Evolutionary conservation across 1,140 invertebrate species (phyloP).

Genomic region (Pentalonia nigronervosa): DNA sequence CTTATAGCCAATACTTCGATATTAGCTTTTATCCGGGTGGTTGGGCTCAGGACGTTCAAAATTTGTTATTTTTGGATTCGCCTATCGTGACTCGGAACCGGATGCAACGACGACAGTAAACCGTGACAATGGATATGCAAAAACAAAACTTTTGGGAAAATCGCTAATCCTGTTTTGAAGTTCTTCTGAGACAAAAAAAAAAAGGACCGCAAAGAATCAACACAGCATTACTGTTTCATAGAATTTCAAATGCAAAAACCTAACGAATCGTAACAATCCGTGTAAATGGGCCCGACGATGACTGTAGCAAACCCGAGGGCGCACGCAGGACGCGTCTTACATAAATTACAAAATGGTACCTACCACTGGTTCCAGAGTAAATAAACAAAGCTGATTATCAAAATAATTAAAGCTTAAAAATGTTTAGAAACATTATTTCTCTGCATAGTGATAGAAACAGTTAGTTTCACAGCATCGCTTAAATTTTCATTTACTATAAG

Average conservation of each 20-base stretch:
- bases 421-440: not conserved
- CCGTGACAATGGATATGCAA: not conserved
- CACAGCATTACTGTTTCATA: conserved; percentile 25
- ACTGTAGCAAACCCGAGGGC: not conserved
- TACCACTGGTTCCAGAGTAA: not conserved
- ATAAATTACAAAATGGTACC: conserved; percentile 42
- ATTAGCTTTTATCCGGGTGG: conserved; percentile 31
- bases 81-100: not conserved
- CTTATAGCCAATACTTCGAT: conserved; percentile 13
- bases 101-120: not conserved
- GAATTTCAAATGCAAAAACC: conserved; percentile 55
- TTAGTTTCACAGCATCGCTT: not conserved
- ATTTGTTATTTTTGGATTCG: conserved; percentile 38
- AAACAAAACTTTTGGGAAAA: not conserved
- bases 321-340: not conserved
- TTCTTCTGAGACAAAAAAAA: not conserved
- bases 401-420: conserved; percentile 49
- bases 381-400: conserved; percentile 55
- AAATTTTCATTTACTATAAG: not conserved
- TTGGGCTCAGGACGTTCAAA: not conserved
- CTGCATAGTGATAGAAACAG: not conserved
- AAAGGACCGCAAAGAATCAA: not conserved
- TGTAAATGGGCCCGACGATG: conserved; percentile 25
- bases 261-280: conserved; percentile 56
- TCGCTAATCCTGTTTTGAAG: not conserved